Base-by-base conservation (phyloP, 2,113 vertebrate species). In the Dasyprocta punctata region DNA sequence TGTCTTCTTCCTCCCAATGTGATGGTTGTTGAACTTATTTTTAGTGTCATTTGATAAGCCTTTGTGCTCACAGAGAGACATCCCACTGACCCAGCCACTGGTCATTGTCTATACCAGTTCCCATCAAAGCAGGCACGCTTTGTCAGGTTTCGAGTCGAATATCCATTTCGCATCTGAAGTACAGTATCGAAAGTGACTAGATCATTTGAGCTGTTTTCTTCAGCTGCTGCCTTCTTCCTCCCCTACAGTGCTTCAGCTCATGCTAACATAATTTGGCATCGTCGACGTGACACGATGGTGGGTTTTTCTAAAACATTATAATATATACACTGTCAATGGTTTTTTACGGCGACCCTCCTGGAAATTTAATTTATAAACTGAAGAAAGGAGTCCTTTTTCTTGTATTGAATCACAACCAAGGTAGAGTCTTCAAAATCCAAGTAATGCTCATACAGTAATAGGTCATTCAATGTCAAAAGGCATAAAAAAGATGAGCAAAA, bases 121-220 rank as follows among this genome's bases (percentile, higher is more conserved):
- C 98, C 99, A 98, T 99, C 99, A 99, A 99, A 99, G 99, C 99
- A 97, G 99, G 98, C 99, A 98, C 98, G 97, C 99, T 99, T 99
- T 99, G 99, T 99, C 99, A 99, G 99, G 99, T 99, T 99, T 99
- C 99, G 97, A 99, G 99, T 99, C 99, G 98, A 99, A 99, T 99
- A 99, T 99, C 99, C 99, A 99, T 99, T 99, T 99, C 98, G 98
- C 99, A 92, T 99, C 99, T 99, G 99, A 99, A 99, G 99, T 99
- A 99, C 99, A 98, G 99, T 99, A 99, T 99, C 99, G 98, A 99
- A 99, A 99, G 99, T 99, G 99, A 99, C 99, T 99, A 98, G 99
- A 99, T 99, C 99, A 99, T 99, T 99, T 99, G 99, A 99, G 99
- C 99, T 99, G 99, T 99, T 99, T 99, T 99, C 99, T 99, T 99